Conservation (phyloP, 2,113 vertebrate genomes). For the Nyctibius bracteatus region DNA sequence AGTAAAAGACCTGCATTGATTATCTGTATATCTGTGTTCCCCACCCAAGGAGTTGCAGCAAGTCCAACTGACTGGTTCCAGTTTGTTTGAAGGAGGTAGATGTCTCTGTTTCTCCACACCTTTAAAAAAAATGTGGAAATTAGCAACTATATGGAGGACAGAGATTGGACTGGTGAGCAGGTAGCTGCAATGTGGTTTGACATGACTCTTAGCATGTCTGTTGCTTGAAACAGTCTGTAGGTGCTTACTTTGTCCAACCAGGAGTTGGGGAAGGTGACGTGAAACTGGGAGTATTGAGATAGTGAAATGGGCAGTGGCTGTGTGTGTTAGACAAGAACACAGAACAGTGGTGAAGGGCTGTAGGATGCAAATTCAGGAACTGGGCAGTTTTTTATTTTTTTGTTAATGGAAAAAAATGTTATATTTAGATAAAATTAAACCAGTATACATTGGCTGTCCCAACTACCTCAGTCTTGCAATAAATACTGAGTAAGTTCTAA, state of each 20-base stretch:
- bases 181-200: background rate
- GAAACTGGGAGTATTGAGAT: background rate
- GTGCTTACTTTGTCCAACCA: background rate
- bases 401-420: background rate
- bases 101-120: background rate
- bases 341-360: background rate
- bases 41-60: background rate
- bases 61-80: background rate
- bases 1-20: background rate
- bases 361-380: background rate
- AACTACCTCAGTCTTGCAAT: background rate
- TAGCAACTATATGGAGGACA: background rate
- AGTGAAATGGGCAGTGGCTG: background rate
- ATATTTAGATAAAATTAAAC: background rate
- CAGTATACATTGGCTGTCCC: background rate
- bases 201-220: background rate
- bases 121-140: background rate
- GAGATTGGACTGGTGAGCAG: background rate
- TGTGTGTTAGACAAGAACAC: rapidly evolving
- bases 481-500: background rate
- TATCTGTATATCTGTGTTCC: background rate
- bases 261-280: background rate
- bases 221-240: background rate
- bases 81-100: background rate
- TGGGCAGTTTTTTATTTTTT: background rate